Conservation (phyloP, 1,140 invertebrate genomes). For the Drepana arcuata region DNA sequence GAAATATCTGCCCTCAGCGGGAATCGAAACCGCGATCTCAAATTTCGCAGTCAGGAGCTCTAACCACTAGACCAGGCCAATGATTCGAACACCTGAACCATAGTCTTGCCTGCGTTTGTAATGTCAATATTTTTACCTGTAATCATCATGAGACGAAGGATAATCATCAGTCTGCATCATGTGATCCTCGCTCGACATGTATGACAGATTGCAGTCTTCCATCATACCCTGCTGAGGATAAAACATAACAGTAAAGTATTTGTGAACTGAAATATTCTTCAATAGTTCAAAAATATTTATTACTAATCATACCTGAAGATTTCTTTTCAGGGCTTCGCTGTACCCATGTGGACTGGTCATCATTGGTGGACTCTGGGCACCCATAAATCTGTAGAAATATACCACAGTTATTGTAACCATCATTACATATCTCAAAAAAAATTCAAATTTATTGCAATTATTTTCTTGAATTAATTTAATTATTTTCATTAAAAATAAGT, state of each 20-base stretch:
- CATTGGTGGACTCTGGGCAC: conserved; percentile 68
- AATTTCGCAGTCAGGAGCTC: too few species aligned
- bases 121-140: too few species aligned
- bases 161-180: conserved; percentile 67
- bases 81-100: too few species aligned
- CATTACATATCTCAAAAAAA: too few species aligned
- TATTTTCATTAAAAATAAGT: conserved; percentile 11
- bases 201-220: conserved; percentile 68
- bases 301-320: conserved; percentile 55
- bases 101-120: too few species aligned
- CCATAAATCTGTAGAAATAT: conserved; percentile 55
- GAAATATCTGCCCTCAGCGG: too few species aligned
- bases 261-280: neutral
- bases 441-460: too few species aligned
- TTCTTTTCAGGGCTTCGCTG: conserved; percentile 65
- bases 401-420: too few species aligned
- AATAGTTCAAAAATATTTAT: neutral
- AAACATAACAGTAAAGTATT: neutral
- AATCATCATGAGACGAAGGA: conserved; percentile 66
- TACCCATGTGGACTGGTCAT: conserved; percentile 69
- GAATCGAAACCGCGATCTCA: too few species aligned
- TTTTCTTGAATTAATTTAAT: conserved; percentile 3
- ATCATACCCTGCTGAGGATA: conserved; percentile 59
- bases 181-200: conserved; percentile 66
- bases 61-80: too few species aligned